phyloP scores from a whole-genome alignment of 2,888 invertebrate species.

The Scaptomyza flava region DNA sequence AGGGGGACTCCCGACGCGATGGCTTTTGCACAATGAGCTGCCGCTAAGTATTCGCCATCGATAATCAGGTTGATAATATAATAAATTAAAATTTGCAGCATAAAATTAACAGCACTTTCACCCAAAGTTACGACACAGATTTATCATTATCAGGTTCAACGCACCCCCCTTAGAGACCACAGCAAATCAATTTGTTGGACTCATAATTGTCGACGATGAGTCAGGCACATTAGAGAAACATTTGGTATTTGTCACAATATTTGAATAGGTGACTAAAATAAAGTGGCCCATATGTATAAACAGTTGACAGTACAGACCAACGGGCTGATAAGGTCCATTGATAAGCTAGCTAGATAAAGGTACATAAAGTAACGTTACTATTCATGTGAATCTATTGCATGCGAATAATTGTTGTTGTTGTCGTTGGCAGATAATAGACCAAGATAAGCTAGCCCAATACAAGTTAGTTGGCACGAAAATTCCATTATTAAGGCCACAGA shows the following conservation, averaged over 20 bases:
- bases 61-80: not conserved
- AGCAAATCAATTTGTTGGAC: not conserved
- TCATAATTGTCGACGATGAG: conserved; percentile 17
- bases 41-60: not conserved
- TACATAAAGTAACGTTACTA: not conserved
- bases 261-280: conserved; percentile 1
- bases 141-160: conserved; percentile 16
- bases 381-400: conserved; percentile 20
- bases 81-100: not conserved
- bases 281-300: conserved; percentile 15
- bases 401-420: conserved; percentile 30
- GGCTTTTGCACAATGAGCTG: not conserved
- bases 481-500: conserved; percentile 58
- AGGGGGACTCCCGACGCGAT: conserved; percentile 62
- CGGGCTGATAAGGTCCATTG: conserved; percentile 56
- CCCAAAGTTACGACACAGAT: not conserved
- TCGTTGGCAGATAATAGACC: conserved; percentile 26
- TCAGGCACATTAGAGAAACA: conserved; percentile 38
- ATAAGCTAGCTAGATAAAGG: conserved; percentile 35
- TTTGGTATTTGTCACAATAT: conserved; percentile 8
- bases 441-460: conserved; percentile 43
- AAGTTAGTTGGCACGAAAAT: conserved; percentile 16
- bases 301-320: not conserved
- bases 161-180: not conserved
- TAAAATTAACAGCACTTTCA: too few species aligned